These are phyloP conservation scores for Masnerella sp. DNA, from an alignment of 2,888 invertebrate genomes.

Conservation along the genomic window DNA sequence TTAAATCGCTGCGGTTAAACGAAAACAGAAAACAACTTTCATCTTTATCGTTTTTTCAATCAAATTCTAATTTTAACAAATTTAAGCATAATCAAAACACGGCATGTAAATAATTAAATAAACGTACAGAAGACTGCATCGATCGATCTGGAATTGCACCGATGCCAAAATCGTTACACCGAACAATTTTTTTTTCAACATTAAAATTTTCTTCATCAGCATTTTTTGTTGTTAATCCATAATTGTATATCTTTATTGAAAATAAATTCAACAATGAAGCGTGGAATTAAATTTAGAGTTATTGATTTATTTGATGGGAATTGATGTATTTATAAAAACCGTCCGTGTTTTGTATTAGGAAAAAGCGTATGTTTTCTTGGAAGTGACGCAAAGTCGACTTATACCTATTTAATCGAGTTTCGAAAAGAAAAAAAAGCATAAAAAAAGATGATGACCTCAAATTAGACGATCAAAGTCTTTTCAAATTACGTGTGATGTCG, in stretches of 20 bases:
- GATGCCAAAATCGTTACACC: too few species aligned
- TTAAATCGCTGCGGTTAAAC: too few species aligned
- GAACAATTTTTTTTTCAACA: not conserved
- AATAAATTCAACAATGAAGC: slow-evolving; percentile 5
- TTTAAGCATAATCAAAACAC: too few species aligned
- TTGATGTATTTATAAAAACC: slow-evolving; percentile 11
- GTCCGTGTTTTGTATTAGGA: not conserved
- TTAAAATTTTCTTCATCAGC: not conserved
- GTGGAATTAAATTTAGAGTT: slow-evolving; percentile 13
- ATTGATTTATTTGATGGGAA: slow-evolving; percentile 15
- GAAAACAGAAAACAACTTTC: too few species aligned
- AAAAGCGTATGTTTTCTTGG: slow-evolving; percentile 5
- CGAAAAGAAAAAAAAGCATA: not conserved
- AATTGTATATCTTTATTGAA: not conserved
- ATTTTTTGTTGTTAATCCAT: not conserved
- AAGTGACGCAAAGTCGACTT: slow-evolving; percentile 12
- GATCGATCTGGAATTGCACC: too few species aligned
- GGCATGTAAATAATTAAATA: too few species aligned
- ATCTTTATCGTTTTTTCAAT: too few species aligned
- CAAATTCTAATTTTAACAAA: too few species aligned
- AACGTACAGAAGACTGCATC: too few species aligned
- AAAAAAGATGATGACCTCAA: not conserved
- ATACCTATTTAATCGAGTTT: slow-evolving; percentile 17
- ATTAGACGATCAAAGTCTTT: slow-evolving; percentile 28
- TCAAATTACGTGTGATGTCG: slow-evolving; percentile 14